Percentiles rank a stretch among this genome's conserved stretches.
These are phyloP conservation scores for Synanceia verrucosa DNA, from an alignment of 2,797 vertebrate genomes.

Conservation along the genomic window DNA sequence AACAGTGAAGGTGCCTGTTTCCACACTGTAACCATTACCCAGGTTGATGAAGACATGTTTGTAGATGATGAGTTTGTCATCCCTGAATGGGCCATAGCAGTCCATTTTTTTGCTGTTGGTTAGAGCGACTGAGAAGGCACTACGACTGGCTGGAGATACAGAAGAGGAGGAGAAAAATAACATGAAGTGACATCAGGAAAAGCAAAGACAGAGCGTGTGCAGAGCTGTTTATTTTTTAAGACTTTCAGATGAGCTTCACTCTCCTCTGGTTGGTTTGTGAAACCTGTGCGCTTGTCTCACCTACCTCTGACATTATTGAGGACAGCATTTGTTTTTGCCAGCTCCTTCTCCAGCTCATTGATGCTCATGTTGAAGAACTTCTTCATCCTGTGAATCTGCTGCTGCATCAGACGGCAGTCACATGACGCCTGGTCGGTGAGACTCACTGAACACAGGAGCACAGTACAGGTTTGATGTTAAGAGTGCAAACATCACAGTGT, in stretches of 20 bases:
- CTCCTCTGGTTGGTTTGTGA: not conserved
- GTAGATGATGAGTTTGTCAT: conserved; percentile 54
- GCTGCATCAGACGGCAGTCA: conserved; percentile 82
- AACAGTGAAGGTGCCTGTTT: conserved; percentile 68
- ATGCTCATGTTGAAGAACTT: conserved; percentile 61
- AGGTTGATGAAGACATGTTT: conserved; percentile 70
- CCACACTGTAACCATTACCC: conserved; percentile 51
- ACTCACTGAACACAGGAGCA: conserved; percentile 63
- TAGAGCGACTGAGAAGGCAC: conserved; percentile 79
- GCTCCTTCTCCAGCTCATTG: conserved; percentile 26
- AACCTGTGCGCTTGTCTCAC: conserved; percentile 61
- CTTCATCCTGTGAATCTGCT: conserved; percentile 66
- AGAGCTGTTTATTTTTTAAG: not conserved
- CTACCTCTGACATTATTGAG: conserved; percentile 68
- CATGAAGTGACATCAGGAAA: not conserved
- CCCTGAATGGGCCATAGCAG: conserved; percentile 41
- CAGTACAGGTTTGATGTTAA: not conserved
- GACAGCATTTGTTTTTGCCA: conserved; percentile 41
- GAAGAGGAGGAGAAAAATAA: no score
- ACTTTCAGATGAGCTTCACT: not conserved
- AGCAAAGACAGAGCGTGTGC: not conserved
- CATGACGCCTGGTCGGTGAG: conserved; percentile 65
- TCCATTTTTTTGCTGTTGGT: not conserved
- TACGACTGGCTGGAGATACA: conserved; percentile 67
- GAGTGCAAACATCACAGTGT: not conserved